Evolutionary conservation across 2,888 invertebrate genomes (phyloP).

Genomic region (Agriopis marginaria): DNA sequence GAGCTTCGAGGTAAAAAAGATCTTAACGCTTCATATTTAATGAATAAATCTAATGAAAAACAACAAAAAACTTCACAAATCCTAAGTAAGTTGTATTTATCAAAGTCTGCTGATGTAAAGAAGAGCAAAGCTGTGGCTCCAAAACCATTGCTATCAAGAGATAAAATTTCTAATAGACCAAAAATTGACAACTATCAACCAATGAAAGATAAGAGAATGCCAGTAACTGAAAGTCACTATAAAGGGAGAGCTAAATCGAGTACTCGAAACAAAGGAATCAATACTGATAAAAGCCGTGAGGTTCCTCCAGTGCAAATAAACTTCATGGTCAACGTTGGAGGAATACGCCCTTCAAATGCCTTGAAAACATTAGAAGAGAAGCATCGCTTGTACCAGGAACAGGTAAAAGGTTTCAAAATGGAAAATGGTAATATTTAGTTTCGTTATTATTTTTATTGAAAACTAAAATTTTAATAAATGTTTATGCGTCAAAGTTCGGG

Average conservation of each 20-base stretch:
- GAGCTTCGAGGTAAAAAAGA: conserved; percentile 45
- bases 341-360: conserved; percentile 67
- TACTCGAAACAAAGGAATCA: conserved; percentile 56
- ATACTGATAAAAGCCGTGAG: conserved; percentile 51
- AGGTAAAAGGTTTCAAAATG: conserved; percentile 68
- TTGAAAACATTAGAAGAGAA: conserved; percentile 74
- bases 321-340: conserved; percentile 73
- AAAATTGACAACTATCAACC: conserved; percentile 9
- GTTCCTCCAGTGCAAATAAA: conserved; percentile 73
- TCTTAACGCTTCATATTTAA: conserved; percentile 63
- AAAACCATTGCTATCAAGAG: conserved; percentile 26
- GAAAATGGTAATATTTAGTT: conserved; percentile 50
- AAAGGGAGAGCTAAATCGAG: conserved; percentile 54
- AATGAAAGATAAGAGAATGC: conserved; percentile 40
- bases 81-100: conserved; percentile 53
- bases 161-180: conserved; percentile 27
- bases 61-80: conserved; percentile 55
- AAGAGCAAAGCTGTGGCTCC: conserved; percentile 37
- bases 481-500: conserved; percentile 7
- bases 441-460: conserved; percentile 17
- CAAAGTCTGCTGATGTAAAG: conserved; percentile 61
- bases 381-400: conserved; percentile 77
- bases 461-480: conserved; percentile 37
- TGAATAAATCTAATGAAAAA: conserved; percentile 59
- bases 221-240: conserved; percentile 33